phyloP scores from a whole-genome alignment of 1,140 invertebrate species.

The Phocides pigmalion region DNA sequence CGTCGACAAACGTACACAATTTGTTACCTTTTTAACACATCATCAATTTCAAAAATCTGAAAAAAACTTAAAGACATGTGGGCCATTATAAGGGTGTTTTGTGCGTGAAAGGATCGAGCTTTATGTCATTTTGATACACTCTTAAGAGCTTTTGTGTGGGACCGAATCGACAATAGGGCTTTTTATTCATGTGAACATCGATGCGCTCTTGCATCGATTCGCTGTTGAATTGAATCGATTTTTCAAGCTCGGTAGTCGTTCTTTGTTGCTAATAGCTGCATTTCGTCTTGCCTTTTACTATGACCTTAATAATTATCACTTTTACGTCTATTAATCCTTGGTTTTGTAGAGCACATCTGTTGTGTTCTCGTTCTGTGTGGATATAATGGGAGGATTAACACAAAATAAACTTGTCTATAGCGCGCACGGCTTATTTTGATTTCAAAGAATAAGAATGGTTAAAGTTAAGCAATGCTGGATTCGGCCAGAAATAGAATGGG shows the following conservation, averaged over 20 bases:
- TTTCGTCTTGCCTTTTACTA: conserved; percentile 42
- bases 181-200: conserved; percentile 68
- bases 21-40: conserved; percentile 81
- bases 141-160: conserved; percentile 64
- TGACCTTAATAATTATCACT: conserved; percentile 59
- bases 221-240: conserved; percentile 75
- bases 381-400: neutral
- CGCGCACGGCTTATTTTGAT: too few relatives aligned
- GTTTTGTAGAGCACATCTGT: conserved; percentile 35
- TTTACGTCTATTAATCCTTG: conserved; percentile 47
- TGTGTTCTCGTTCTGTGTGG: conserved; percentile 16
- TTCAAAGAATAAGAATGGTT: too few relatives aligned
- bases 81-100: conserved; percentile 72
- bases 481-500: too few relatives aligned
- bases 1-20: conserved; percentile 48
- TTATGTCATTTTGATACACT: conserved; percentile 83
- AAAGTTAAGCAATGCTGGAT: too few relatives aligned
- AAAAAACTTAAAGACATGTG: conserved; percentile 70
- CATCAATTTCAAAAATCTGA: conserved; percentile 73
- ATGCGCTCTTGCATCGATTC: conserved; percentile 61
- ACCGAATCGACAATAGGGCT: conserved; percentile 62
- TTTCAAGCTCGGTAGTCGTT: conserved; percentile 79
- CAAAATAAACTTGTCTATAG: neutral
- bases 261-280: conserved; percentile 68
- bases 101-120: conserved; percentile 71